Evolutionary conservation across 2,888 invertebrate genomes (phyloP), one percentile per base, ranked within the genome.

Genomic region (Saturnia japonica): DNA sequence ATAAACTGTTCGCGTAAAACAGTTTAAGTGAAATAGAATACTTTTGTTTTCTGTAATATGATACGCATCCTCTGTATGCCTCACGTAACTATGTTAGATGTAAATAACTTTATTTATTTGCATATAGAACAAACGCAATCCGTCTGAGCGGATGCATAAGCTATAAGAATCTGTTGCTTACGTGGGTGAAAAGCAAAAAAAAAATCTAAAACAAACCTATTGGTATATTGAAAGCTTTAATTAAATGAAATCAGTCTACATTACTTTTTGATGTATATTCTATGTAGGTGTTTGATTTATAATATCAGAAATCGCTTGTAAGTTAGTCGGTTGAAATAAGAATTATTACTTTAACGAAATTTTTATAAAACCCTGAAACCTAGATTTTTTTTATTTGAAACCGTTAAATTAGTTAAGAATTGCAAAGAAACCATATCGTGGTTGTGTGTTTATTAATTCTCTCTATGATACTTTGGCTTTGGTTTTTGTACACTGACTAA

Each of bases 81-180:
- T 40, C n/a, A 64, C n/a, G 40, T 19, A 64, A 64, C n/a, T 40
- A 40, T 64, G 64, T 40, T 64, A n/a, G 40, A 64, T 64, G 40
- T 40, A 64, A 64, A 64, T 64, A 64, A n/a, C 64, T 64, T 64
- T 64, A 64, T 64, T 64, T 64, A 64, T 64, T 64, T 64, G 16
- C 16, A 64, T 64, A 64, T 64, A 40, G 64, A 40, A 64, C 64
- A 40, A 64, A 64, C 64, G 64, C n/a, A 64, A 64, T 40, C 40
- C 64, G 40, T 40, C 64, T 64, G 64, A 64, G 64, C 64, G 64
- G 64, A 64, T 64, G 64, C 40, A 64, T 64, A 64, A 64, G 40
- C 64, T 62, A 64, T 2, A 64, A 34, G 40, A n/a, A 64, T 64
- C 34, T 64, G 64, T 40, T 64, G 40, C 34, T 64, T n/a, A 40